Conservation (phyloP, 2,888 invertebrate genomes). For the Amiota communis region DNA sequence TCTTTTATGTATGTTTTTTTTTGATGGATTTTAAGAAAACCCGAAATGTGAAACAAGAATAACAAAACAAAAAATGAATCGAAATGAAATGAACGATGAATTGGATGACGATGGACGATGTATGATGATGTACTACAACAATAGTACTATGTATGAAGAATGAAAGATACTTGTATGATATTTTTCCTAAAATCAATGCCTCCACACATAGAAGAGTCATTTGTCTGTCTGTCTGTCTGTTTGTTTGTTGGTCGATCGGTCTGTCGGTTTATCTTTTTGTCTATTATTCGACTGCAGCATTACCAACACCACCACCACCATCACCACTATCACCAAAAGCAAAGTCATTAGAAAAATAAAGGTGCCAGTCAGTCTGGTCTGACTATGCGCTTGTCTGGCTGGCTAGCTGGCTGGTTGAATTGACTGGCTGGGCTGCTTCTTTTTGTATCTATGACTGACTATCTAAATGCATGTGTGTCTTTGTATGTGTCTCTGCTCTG, state of each 20-base stretch:
- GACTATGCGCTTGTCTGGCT: no score
- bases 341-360: conserved; percentile 46
- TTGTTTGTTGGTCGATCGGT: no score
- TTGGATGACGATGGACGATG: no score
- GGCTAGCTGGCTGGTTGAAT: neutral
- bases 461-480: neutral
- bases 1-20: no score
- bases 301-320: neutral
- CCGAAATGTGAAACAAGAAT: conserved; percentile 5
- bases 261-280: no score
- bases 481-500: conserved; percentile 31
- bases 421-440: conserved; percentile 31
- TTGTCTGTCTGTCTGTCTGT: no score
- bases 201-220: no score
- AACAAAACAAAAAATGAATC: conserved; percentile 21
- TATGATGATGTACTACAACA: no score
- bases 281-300: neutral
- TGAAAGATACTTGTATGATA: no score
- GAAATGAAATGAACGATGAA: no score
- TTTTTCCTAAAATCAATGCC: no score
- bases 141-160: no score
- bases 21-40: neutral
- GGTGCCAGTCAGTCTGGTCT: conserved; percentile 69
- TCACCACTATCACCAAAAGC: neutral
- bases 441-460: conserved; percentile 19